Evolutionary conservation across 2,888 invertebrate species (phyloP).

Genomic region (Dryadula phaetusa): DNA sequence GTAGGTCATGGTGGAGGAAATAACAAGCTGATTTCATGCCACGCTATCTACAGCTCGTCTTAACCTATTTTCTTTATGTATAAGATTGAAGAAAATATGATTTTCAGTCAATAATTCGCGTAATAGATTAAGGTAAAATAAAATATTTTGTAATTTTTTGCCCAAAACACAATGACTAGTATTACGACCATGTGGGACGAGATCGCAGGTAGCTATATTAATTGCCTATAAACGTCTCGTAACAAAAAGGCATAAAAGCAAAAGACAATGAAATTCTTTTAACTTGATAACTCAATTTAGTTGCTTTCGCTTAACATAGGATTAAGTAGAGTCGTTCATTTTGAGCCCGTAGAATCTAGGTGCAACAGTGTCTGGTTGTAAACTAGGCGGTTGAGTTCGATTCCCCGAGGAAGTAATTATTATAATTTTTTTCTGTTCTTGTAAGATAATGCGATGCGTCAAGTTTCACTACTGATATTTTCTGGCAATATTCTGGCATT

Average conservation of each 20-base stretch:
- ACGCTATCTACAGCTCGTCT: no score
- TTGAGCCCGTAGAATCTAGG: no score
- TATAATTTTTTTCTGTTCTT: no score
- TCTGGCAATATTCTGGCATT: no score
- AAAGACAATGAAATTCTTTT: slow-evolving; percentile 83
- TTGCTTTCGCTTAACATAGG: slow-evolving; percentile 51
- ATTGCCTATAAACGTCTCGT: slow-evolving; percentile 82
- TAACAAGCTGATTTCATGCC: no score
- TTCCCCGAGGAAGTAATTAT: no score
- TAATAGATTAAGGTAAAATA: neutral
- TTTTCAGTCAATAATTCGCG: neutral
- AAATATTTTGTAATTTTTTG: neutral
- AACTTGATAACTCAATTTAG: slow-evolving; percentile 83
- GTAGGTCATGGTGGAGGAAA: no score
- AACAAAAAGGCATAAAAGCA: slow-evolving; percentile 71
- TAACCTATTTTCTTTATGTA: no score
- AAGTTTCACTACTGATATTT: no score
- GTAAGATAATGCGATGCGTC: no score
- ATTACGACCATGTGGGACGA: slow-evolving; percentile 60
- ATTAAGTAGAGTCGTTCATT: slow-evolving; percentile 51
- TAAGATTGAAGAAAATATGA: neutral
- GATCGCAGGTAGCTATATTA: slow-evolving; percentile 80
- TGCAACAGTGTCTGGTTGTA: no score
- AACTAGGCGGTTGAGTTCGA: no score
- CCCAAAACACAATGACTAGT: slow-evolving; percentile 35